Evolutionary conservation across 1,140 invertebrate species (phyloP), one percentile per base, ranked within the genome.

Genomic region (Cepaea nemoralis): DNA sequence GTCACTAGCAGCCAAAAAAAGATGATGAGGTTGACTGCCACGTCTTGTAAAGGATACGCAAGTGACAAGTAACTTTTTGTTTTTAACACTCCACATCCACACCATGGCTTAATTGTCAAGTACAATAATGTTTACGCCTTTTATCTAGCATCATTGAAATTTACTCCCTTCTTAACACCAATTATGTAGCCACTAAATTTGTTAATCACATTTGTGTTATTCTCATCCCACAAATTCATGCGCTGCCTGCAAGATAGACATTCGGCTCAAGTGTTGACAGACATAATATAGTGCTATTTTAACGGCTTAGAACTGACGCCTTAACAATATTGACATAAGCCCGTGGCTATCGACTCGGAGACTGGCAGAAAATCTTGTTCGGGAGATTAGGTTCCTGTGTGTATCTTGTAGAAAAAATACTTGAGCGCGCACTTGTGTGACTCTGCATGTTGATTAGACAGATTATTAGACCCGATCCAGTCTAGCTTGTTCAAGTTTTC

Each of bases 301-400:
- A 63, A 63, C 59, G 27, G 59, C 59, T 63, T 63, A 63, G n/a
- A 31, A 63, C 59, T 63, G 59, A 31, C 27, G 59, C 59, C 2
- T 63, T 63, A 63, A 63, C 59, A 63, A 63, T 63, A 63, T 63
- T 63, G 59, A 63, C 59, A 63, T 10, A 63, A 31, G n/a, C n/a
- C 2, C 59, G 59, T 31, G 59, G 59, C 59, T 63, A 63, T 63
- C 59, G n/a, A 3, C 1, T 63, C 59, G 59, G 59, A 63, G 59
- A 63, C 27, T 27, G 27, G 27, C 59, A 63, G 59, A 63, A 63
- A 63, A 27, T 63, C 59, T n/a, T 63, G 59, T 63, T 63, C 59
- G 33, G 27, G 59, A 63, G 59, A 63, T 63, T 31, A 63, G 33
- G 59, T 63, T 63, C 59, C 59, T 31, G 59, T 63, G 59, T 63